Evolutionary conservation across 2,113 vertebrate genomes (phyloP).

Genomic region (Tyrannus savana): DNA sequence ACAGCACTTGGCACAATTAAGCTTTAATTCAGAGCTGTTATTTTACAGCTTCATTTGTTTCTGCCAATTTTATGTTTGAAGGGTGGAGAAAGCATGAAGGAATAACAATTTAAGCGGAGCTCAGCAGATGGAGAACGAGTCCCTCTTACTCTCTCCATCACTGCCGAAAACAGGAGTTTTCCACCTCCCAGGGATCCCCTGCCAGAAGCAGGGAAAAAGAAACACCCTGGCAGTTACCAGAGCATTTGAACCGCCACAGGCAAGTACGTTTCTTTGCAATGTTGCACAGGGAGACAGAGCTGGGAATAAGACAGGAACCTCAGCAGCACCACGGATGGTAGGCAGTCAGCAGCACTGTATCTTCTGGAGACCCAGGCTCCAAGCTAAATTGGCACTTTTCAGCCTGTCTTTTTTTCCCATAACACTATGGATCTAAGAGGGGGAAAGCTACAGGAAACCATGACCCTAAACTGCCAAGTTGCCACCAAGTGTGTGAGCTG

Average conservation of each 20-base stretch:
- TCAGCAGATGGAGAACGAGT: constrained; percentile 43
- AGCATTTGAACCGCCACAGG: not conserved
- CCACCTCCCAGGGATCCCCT: not conserved
- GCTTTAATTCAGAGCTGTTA: constrained; percentile 52
- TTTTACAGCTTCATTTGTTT: constrained; percentile 61
- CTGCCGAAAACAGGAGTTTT: not conserved
- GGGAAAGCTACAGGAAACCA: not conserved
- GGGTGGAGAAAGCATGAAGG: constrained; percentile 19
- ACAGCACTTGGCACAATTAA: constrained; percentile 50
- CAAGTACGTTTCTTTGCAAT: not conserved
- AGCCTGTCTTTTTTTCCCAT: not conserved
- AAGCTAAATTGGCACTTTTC: not conserved
- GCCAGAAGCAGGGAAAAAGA: not conserved
- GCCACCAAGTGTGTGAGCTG: not conserved
- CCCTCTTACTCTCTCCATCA: constrained; percentile 10
- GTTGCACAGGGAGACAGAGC: not conserved
- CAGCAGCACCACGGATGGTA: not conserved
- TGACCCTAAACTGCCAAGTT: not conserved
- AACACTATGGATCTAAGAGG: not conserved
- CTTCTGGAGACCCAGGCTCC: not conserved
- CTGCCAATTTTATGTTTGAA: constrained; percentile 51
- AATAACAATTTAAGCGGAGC: constrained; percentile 25
- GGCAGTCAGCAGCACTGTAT: not conserved
- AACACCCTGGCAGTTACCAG: not conserved
- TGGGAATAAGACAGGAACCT: not conserved